A percentile compares a stretch with the other conserved stretches of the same genome.
These are phyloP conservation scores for Neoarius graeffei DNA, from an alignment of 2,113 vertebrate genomes.

Conservation along the genomic window DNA sequence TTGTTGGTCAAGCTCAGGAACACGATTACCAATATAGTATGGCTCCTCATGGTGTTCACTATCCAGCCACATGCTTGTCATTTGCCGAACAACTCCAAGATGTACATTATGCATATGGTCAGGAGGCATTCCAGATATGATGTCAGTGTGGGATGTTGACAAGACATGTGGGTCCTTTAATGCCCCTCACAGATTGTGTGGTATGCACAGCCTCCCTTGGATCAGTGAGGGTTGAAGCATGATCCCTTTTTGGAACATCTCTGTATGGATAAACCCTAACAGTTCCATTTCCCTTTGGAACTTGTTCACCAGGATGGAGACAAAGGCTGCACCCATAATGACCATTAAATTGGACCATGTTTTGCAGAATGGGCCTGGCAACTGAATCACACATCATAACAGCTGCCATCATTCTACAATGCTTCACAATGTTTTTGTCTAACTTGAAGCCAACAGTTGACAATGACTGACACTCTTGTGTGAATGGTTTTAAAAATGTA, in stretches of 20 bases:
- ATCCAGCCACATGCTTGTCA: constrained; percentile 49
- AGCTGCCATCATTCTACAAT: background rate
- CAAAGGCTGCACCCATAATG: constrained; percentile 44
- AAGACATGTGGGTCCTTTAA: constrained; percentile 33
- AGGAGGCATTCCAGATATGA: constrained; percentile 43
- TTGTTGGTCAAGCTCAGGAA: constrained; percentile 43
- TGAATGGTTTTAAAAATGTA: background rate
- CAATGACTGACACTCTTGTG: constrained; percentile 35
- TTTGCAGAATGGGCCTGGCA: background rate
- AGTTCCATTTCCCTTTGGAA: constrained; percentile 36
- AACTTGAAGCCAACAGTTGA: constrained; percentile 45
- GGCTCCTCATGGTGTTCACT: constrained; percentile 45
- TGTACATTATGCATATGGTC: constrained; percentile 52
- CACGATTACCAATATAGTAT: constrained; percentile 43
- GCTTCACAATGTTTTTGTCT: constrained; percentile 24
- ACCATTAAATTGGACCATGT: constrained; percentile 43
- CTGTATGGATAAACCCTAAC: constrained; percentile 48
- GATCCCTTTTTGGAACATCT: constrained; percentile 47
- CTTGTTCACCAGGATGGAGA: constrained; percentile 47
- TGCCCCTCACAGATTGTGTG: background rate
- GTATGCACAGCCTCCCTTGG: constrained; percentile 28
- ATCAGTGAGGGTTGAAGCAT: constrained; percentile 43
- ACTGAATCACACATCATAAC: background rate
- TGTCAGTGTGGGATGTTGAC: constrained; percentile 49
- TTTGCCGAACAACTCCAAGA: constrained; percentile 50